A percentile compares a stretch with the other conserved stretches of the same genome.
Evolutionary conservation across 2,888 invertebrate genomes (phyloP).

Genomic region (Pachliopta kotzebuea): DNA sequence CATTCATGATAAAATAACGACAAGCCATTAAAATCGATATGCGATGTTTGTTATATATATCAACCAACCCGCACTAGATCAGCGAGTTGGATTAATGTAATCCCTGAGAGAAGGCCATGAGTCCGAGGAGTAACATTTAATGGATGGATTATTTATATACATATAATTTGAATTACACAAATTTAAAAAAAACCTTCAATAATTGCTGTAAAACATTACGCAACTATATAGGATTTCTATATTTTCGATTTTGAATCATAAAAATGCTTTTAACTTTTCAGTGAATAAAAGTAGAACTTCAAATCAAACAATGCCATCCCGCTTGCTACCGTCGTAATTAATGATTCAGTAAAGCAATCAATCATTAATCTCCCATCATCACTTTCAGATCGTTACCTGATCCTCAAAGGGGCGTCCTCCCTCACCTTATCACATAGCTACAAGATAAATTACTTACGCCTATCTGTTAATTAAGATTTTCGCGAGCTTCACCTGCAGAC

Average conservation of each 20-base stretch:
- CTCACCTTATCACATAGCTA: conserved; percentile 62
- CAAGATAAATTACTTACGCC: conserved; percentile 66
- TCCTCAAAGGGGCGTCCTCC: conserved; percentile 43
- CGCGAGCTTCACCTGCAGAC: conserved; percentile 70
- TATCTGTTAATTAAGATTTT: conserved; percentile 81
- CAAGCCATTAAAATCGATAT: background rate
- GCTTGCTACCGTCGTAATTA: conserved; percentile 38
- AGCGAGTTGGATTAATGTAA: background rate
- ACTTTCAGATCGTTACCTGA: conserved; percentile 54
- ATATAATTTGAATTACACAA: too few relatives aligned
- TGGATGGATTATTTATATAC: too few relatives aligned
- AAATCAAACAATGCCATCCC: conserved; percentile 26
- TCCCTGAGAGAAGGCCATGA: background rate
- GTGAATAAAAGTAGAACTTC: background rate
- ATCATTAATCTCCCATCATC: conserved; percentile 58
- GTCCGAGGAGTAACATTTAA: too few relatives aligned
- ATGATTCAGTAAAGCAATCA: conserved; percentile 43
- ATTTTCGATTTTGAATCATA: too few relatives aligned
- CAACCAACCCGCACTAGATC: background rate
- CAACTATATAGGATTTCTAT: too few relatives aligned
- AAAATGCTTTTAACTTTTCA: background rate
- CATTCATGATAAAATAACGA: background rate
- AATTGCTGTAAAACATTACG: too few relatives aligned
- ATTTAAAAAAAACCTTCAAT: too few relatives aligned
- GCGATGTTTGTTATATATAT: background rate